Evolutionary conservation across 1,140 invertebrate genomes (phyloP).

Genomic region (Musca vetustissima): DNA sequence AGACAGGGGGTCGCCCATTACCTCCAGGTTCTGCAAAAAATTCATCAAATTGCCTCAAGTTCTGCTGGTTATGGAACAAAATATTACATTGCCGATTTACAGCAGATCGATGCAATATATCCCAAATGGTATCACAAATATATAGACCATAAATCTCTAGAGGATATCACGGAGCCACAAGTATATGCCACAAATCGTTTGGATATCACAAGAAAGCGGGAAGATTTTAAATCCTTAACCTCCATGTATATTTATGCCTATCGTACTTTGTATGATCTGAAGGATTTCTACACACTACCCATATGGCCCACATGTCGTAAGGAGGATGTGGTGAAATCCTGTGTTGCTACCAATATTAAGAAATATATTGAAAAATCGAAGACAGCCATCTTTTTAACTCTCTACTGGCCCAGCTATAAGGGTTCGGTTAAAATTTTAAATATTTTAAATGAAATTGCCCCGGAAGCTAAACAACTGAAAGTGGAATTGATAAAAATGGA

Average conservation of each 20-base stretch:
- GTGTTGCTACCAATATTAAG: constrained; percentile 10
- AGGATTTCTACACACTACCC: too few species aligned
- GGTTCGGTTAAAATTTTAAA: not conserved
- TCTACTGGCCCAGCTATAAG: not conserved
- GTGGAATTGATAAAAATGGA: constrained; percentile 13
- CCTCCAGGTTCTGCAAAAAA: not conserved
- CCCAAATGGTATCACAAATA: not conserved
- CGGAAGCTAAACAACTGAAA: not conserved
- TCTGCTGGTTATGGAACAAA: not conserved
- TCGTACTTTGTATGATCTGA: constrained; percentile 13
- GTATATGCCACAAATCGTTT: too few species aligned
- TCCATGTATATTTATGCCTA: too few species aligned
- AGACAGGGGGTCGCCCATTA: not conserved
- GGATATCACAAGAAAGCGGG: too few species aligned
- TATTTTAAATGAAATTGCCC: constrained; percentile 15
- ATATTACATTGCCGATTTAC: not conserved
- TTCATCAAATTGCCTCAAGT: not conserved
- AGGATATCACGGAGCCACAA: too few species aligned
- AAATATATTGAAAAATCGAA: constrained; percentile 11
- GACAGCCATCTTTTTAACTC: constrained; percentile 18
- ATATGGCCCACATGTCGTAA: too few species aligned
- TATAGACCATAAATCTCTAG: too few species aligned
- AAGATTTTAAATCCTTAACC: too few species aligned
- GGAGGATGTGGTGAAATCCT: not conserved
- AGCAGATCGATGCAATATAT: not conserved